A percentile compares a stretch with the other conserved stretches of the same genome.
phyloP scores from a whole-genome alignment of 2,888 invertebrate species.

The Apodemia zela region DNA sequence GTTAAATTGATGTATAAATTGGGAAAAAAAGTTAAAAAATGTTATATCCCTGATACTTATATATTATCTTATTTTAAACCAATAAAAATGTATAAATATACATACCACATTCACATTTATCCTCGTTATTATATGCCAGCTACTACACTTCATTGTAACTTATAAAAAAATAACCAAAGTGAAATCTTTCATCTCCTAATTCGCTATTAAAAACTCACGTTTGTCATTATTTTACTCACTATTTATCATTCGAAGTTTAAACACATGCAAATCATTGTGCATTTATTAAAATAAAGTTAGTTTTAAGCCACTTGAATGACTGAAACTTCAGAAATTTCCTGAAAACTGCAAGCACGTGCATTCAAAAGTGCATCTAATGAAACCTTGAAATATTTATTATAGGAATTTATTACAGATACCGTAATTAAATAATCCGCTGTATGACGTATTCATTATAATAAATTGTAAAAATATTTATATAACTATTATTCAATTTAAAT shows the following conservation, averaged over 20 bases:
- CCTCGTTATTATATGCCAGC: constrained; percentile 44
- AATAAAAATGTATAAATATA: constrained; percentile 34
- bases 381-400: constrained; percentile 31
- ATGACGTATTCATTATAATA: neutral
- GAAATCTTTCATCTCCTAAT: constrained; percentile 47
- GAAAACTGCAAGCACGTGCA: constrained; percentile 77
- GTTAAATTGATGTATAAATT: too few species aligned
- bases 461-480: neutral
- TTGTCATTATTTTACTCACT: constrained; percentile 14
- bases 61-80: neutral
- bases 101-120: constrained; percentile 72
- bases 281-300: neutral
- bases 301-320: constrained; percentile 36
- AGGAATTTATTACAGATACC: neutral
- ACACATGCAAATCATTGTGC: constrained; percentile 31
- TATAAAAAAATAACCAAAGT: constrained; percentile 57
- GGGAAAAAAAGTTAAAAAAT: too few species aligned
- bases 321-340: constrained; percentile 59
- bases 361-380: constrained; percentile 59
- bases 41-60: too few species aligned
- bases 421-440: neutral
- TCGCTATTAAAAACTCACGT: constrained; percentile 40
- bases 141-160: constrained; percentile 45
- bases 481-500: constrained; percentile 60
- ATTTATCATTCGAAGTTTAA: neutral